A percentile compares a stretch with the other conserved stretches of the same genome.
Evolutionary conservation across 2,888 invertebrate genomes (phyloP).

Genomic region (Malthinus seriepunctatus): DNA sequence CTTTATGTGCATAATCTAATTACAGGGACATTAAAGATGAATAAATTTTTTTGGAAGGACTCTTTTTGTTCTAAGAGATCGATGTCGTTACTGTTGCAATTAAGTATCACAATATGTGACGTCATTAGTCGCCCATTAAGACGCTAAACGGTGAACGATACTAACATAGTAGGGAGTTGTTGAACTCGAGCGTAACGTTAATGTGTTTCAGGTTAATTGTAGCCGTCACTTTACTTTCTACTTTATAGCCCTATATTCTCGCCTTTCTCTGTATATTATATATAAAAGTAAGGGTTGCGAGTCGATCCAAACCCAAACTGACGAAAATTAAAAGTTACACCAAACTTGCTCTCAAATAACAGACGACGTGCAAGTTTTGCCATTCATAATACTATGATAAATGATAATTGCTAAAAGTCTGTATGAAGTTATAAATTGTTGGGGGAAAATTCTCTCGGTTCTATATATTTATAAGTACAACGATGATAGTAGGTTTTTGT

Average conservation of each 20-base stretch:
- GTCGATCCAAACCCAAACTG: slow-evolving; percentile 18
- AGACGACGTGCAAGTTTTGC: slow-evolving; percentile 51
- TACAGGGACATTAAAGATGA: neutral
- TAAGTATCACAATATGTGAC: slow-evolving; percentile 35
- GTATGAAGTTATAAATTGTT: slow-evolving; percentile 51
- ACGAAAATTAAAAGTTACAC: slow-evolving; percentile 46
- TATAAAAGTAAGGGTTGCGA: slow-evolving; percentile 20
- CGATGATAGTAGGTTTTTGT: slow-evolving; percentile 45
- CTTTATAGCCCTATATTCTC: slow-evolving; percentile 35
- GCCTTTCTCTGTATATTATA: no score
- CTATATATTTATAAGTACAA: slow-evolving; percentile 37
- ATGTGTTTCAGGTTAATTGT: slow-evolving; percentile 44
- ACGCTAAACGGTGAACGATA: slow-evolving; percentile 40
- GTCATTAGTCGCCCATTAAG: slow-evolving; percentile 42
- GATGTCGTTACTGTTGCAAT: slow-evolving; percentile 26
- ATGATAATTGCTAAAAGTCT: slow-evolving; percentile 51
- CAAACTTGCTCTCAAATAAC: slow-evolving; percentile 34
- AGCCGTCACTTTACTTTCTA: slow-evolving; percentile 38
- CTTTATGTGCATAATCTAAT: no score
- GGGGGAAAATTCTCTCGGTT: slow-evolving; percentile 32
- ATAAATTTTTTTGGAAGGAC: slow-evolving; percentile 26
- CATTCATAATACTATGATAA: slow-evolving; percentile 54
- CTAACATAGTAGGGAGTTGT: slow-evolving; percentile 33
- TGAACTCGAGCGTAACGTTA: slow-evolving; percentile 36
- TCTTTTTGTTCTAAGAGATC: no score